phyloP scores from a whole-genome alignment of 2,113 vertebrate genomes.

The Pangasianodon hypophthalmus region DNA sequence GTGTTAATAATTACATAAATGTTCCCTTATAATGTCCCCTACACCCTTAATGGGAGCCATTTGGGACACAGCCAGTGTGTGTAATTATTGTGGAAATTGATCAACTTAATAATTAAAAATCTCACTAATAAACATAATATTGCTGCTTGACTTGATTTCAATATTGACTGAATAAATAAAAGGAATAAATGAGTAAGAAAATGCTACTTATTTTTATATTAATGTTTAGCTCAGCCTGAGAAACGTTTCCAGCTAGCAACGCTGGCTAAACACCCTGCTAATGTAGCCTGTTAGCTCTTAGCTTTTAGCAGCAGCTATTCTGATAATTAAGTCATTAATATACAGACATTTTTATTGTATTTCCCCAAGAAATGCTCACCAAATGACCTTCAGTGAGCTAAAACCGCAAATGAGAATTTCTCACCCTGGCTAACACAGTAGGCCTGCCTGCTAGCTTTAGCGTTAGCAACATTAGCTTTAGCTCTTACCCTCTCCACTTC shows the following conservation, averaged over 20 bases:
- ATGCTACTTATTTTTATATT: too few species aligned
- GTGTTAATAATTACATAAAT: background rate
- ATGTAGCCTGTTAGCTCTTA: background rate
- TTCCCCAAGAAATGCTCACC: background rate
- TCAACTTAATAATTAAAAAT: too few species aligned
- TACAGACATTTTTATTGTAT: background rate
- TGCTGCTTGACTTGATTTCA: background rate
- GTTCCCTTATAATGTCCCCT: background rate
- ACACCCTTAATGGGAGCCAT: background rate
- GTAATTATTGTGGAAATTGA: background rate
- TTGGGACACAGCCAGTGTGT: background rate
- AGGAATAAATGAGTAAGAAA: background rate
- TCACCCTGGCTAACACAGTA: background rate
- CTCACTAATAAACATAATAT: background rate
- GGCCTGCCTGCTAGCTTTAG: background rate
- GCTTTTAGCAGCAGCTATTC: background rate
- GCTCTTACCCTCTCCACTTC: slow-evolving; percentile 6
- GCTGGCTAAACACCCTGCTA: background rate
- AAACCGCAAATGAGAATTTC: background rate
- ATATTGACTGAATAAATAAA: background rate
- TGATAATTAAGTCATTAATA: too few species aligned
- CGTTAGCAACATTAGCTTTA: background rate
- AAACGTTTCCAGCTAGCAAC: background rate
- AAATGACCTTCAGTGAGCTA: background rate
- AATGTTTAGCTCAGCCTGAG: background rate